A percentile compares a stretch with the other conserved stretches of the same genome.
phyloP scores from a whole-genome alignment of 2,888 invertebrate genomes.

The Drosophila subquinaria region DNA sequence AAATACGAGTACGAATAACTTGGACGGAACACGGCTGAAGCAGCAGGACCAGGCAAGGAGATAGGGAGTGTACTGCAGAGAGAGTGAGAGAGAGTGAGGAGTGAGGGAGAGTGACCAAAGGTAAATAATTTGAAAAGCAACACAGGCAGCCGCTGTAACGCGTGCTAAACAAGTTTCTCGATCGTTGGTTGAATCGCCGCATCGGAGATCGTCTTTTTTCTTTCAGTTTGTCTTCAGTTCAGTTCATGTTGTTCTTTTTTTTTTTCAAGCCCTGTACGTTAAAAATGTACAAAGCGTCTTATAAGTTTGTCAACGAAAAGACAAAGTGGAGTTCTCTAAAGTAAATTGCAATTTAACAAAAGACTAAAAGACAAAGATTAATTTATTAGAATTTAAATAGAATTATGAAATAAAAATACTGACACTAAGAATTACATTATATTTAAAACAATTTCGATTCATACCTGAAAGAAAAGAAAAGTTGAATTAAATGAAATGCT shows the following conservation, averaged over 20 bases:
- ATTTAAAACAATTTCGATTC: no score
- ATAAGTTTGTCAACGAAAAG: neutral
- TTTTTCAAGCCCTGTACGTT: neutral
- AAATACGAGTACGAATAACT: conserved; percentile 50
- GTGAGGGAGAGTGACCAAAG: conserved; percentile 67
- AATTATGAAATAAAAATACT: no score
- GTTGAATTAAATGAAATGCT: no score
- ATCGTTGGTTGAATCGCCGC: conserved; percentile 48
- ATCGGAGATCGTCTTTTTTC: conserved; percentile 69
- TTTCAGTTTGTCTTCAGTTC: conserved; percentile 48
- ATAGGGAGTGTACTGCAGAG: conserved; percentile 2
- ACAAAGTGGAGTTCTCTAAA: neutral
- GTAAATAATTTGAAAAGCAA: conserved; percentile 79
- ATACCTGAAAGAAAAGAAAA: no score
- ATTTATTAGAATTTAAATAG: no score
- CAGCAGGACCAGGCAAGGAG: conserved; percentile 1
- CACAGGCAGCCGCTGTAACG: conserved; percentile 83
- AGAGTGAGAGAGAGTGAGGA: conserved; percentile 3
- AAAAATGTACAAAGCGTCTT: neutral
- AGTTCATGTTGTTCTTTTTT: conserved; percentile 10
- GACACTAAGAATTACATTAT: no score
- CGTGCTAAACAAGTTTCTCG: conserved; percentile 83
- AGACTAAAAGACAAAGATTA: no score
- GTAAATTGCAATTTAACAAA: no score
- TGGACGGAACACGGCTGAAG: conserved; percentile 1